A percentile compares a stretch with the other conserved stretches of the same genome.
phyloP scores from a whole-genome alignment of 2,113 vertebrate genomes.

The Campylorhamphus procurvoides region DNA sequence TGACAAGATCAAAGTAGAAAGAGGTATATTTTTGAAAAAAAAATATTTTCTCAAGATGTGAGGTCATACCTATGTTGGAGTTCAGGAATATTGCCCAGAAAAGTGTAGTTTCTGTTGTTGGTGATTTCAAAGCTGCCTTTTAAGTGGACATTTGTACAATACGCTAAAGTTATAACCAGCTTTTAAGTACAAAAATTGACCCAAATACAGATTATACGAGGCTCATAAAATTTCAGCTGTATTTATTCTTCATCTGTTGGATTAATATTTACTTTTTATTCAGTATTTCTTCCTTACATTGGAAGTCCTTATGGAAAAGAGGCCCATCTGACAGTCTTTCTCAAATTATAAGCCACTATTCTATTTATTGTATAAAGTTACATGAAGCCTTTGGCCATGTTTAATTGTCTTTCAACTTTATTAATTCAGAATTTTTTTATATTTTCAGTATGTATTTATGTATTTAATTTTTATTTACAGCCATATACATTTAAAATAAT shows the following conservation, averaged over 20 bases:
- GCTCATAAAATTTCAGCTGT: not conserved
- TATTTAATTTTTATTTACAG: not conserved
- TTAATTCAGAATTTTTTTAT: not conserved
- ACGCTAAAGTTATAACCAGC: not conserved
- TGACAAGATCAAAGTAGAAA: constrained; percentile 84
- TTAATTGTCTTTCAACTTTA: not conserved
- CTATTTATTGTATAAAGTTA: not conserved
- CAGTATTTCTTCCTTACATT: not conserved
- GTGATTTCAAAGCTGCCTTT: not conserved
- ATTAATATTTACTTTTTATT: not conserved
- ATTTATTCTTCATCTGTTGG: not conserved
- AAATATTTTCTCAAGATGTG: constrained; percentile 29
- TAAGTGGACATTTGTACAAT: not conserved
- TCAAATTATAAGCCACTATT: not conserved
- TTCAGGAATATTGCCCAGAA: not conserved
- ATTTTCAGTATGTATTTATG: not conserved
- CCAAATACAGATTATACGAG: not conserved
- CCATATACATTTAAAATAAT: not conserved
- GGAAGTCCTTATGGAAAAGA: not conserved
- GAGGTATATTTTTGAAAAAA: constrained; percentile 78
- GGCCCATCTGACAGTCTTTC: not conserved
- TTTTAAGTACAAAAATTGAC: not conserved
- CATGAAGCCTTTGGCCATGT: not conserved
- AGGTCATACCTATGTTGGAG: not conserved
- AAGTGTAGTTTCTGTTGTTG: not conserved